A percentile compares a stretch with the other conserved stretches of the same genome.
These are phyloP conservation scores for Rhinatrema bivittatum DNA, from an alignment of 2,797 vertebrate genomes.

Conservation along the genomic window DNA sequence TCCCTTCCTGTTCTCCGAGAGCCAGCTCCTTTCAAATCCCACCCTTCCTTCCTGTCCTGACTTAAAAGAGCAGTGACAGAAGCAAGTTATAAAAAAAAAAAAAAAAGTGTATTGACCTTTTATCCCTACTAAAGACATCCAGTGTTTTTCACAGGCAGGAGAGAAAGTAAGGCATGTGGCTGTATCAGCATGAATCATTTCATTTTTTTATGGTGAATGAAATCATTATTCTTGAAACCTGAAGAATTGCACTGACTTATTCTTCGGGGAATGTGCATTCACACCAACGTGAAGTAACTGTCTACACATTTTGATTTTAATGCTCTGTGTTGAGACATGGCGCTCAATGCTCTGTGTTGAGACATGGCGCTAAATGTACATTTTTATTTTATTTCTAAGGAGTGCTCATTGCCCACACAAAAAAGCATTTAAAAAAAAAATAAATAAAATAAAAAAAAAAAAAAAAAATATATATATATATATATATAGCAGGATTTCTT, in stretches of 20 bases:
- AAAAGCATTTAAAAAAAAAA: background rate
- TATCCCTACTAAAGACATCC: constrained; percentile 24
- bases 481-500: too few relatives aligned
- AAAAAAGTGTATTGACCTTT: constrained; percentile 39
- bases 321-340: background rate
- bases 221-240: constrained; percentile 5
- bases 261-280: background rate
- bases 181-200: constrained; percentile 23
- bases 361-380: background rate
- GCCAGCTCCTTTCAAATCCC: constrained; percentile 60
- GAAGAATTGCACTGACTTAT: background rate
- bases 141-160: constrained; percentile 10
- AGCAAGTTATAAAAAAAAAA: too few relatives aligned
- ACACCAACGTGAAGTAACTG: background rate
- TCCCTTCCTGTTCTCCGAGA: constrained; percentile 82
- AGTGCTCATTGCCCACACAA: background rate
- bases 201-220: constrained; percentile 12
- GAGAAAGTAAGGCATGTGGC: constrained; percentile 8
- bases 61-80: constrained; percentile 43
- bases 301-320: background rate
- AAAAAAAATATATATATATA: too few relatives aligned
- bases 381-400: background rate
- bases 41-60: constrained; percentile 75
- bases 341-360: background rate
- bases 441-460: too few relatives aligned